These are phyloP conservation scores for Drusus annulatus DNA, from an alignment of 1,140 invertebrate species.

Conservation along the genomic window DNA sequence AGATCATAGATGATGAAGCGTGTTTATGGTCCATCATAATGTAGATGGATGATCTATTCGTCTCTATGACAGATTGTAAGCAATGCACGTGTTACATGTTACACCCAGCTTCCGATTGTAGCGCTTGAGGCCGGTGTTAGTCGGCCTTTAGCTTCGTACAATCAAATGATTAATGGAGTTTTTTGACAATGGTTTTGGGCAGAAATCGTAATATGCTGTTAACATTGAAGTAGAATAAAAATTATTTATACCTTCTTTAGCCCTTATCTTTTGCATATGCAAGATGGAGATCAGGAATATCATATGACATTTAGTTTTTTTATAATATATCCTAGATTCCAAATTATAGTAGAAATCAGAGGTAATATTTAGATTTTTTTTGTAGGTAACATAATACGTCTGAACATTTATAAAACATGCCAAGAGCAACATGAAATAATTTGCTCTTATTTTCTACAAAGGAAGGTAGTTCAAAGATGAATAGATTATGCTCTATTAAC, in stretches of 20 bases:
- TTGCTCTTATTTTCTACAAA: background rate
- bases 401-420: slow-evolving; percentile 1
- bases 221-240: too few relatives aligned
- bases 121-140: slow-evolving; percentile 10
- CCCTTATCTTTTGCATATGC: too few relatives aligned
- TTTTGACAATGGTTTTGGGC: background rate
- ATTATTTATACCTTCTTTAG: too few relatives aligned
- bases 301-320: too few relatives aligned
- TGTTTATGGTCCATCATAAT: slow-evolving; percentile 43
- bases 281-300: too few relatives aligned
- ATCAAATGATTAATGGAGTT: slow-evolving; percentile 17
- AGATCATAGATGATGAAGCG: slow-evolving; percentile 43
- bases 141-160: background rate
- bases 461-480: background rate
- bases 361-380: too few relatives aligned
- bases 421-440: background rate
- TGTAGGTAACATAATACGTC: background rate
- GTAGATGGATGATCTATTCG: slow-evolving; percentile 33
- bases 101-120: slow-evolving; percentile 31
- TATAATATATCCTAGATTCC: too few relatives aligned
- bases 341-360: too few relatives aligned
- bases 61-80: slow-evolving; percentile 21
- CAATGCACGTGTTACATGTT: slow-evolving; percentile 15
- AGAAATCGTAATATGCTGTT: too few relatives aligned
- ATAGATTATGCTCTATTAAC: background rate